Conservation (phyloP, 2,797 vertebrate genomes). For the Paramormyrops hopkinsi region DNA sequence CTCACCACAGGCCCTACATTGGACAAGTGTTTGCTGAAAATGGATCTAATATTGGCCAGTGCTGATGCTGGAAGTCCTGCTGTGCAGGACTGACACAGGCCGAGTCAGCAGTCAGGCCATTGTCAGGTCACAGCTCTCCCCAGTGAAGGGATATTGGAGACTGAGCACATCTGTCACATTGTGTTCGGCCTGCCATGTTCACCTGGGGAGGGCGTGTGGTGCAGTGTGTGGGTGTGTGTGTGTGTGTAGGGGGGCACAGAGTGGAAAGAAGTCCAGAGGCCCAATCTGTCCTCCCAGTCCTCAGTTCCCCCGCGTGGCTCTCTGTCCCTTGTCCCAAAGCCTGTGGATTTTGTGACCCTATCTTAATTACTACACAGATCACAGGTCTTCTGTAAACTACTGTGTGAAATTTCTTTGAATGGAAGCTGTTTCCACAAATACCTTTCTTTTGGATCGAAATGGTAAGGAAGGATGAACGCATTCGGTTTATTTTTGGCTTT, state of each 20-base stretch:
- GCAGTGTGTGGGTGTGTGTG: not conserved
- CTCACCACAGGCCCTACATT: not conserved
- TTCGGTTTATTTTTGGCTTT: not conserved
- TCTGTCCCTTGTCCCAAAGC: not conserved
- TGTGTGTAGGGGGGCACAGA: not conserved
- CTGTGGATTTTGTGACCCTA: not conserved
- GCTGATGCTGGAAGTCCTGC: not conserved
- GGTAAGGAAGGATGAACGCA: not conserved
- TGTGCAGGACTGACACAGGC: not conserved
- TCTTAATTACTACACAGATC: not conserved
- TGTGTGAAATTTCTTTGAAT: not conserved
- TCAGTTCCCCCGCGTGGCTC: not conserved
- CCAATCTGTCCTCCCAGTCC: not conserved
- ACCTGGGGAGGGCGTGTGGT: not conserved
- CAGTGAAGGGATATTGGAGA: constrained; percentile 33
- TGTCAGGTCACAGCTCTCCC: constrained; percentile 40
- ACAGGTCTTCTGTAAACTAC: not conserved
- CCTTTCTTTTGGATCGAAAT: not conserved
- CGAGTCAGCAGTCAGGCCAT: constrained; percentile 38
- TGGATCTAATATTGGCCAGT: not conserved
- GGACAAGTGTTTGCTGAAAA: not conserved
- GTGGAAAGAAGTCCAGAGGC: not conserved
- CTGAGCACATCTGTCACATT: constrained; percentile 41
- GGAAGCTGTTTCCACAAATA: not conserved
- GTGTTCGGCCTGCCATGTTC: constrained; percentile 27